Percentiles rank a stretch among this genome's conserved stretches.
phyloP scores from a whole-genome alignment of 1,140 invertebrate genomes.

The Bursaphelenchus mucronatus region DNA sequence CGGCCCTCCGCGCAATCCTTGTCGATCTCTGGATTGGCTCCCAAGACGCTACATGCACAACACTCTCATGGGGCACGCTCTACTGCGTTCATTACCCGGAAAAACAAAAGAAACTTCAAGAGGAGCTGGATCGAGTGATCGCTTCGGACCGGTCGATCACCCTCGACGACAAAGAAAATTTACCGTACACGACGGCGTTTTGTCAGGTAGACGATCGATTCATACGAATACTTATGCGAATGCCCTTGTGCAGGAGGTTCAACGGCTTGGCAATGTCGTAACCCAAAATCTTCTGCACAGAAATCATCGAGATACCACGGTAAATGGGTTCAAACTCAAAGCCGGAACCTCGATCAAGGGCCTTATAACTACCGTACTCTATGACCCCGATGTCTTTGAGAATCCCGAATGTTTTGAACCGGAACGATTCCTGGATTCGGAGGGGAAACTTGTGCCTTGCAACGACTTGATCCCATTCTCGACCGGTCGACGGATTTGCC shows the following conservation, averaged over 20 bases:
- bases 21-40: neutral
- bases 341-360: no score
- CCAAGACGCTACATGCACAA: slow-evolving; percentile 16
- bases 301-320: no score
- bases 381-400: slow-evolving; percentile 6
- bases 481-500: slow-evolving; percentile 75
- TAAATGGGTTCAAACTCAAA: no score
- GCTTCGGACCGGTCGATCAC: slow-evolving; percentile 20
- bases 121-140: slow-evolving; percentile 18
- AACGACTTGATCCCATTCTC: slow-evolving; percentile 85
- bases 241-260: slow-evolving; percentile 21
- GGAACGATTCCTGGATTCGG: slow-evolving; percentile 72
- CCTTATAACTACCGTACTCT: no score
- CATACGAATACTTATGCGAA: no score
- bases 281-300: slow-evolving; percentile 13
- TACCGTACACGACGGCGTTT: slow-evolving; percentile 19
- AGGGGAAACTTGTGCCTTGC: slow-evolving; percentile 73
- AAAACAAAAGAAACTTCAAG: slow-evolving; percentile 10
- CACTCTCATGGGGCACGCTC: slow-evolving; percentile 19
- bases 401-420: slow-evolving; percentile 78
- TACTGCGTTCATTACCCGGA: slow-evolving; percentile 24
- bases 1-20: neutral
- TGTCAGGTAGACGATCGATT: slow-evolving; percentile 7
- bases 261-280: slow-evolving; percentile 23
- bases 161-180: slow-evolving; percentile 10